A percentile compares a stretch with the other conserved stretches of the same genome.
phyloP scores from a whole-genome alignment of 2,113 vertebrate species.

The Rhodinocichla rosea region DNA sequence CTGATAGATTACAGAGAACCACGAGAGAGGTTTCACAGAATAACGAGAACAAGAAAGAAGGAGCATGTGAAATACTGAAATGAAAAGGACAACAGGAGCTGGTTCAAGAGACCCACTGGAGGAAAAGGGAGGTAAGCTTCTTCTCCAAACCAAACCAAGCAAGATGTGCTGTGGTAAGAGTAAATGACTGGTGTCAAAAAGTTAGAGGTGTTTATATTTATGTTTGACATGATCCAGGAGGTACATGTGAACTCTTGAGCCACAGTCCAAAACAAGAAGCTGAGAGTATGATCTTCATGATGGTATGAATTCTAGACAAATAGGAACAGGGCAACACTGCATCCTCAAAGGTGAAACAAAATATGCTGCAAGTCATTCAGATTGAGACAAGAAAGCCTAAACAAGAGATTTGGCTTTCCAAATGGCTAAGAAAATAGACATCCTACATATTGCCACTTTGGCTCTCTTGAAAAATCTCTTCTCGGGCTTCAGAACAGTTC shows the following conservation, averaged over 20 bases:
- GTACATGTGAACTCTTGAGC: accelerated
- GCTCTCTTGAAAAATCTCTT: background rate
- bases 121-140: background rate
- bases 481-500: background rate
- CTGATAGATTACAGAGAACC: background rate
- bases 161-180: background rate
- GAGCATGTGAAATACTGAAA: background rate
- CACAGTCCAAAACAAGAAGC: background rate
- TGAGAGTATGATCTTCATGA: background rate
- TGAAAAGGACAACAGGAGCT: background rate
- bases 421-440: background rate
- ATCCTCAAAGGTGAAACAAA: background rate
- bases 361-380: background rate
- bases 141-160: background rate
- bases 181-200: background rate
- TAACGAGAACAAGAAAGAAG: background rate
- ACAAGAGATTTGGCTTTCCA: background rate
- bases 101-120: background rate
- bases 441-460: background rate
- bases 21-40: background rate
- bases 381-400: background rate
- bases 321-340: background rate
- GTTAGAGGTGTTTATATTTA: background rate
- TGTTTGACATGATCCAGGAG: background rate
- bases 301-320: background rate